phyloP scores from a whole-genome alignment of 2,113 vertebrate genomes.

The Marmota flaviventris region DNA sequence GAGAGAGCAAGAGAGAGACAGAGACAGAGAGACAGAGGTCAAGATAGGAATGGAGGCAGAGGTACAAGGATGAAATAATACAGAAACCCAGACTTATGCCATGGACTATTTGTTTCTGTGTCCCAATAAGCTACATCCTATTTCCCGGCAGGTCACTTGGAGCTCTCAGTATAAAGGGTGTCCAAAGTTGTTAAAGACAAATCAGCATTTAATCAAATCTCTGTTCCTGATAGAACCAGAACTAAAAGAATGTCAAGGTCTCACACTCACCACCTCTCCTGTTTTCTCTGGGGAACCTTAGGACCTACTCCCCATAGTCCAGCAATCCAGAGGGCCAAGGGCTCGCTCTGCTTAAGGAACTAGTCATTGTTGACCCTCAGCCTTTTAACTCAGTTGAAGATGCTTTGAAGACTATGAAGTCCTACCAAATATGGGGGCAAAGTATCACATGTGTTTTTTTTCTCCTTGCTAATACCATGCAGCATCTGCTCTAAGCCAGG shows the following conservation, averaged over 20 bases:
- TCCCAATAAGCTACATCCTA: neutral
- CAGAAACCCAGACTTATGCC: neutral
- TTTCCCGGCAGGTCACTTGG: neutral
- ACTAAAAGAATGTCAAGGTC: neutral
- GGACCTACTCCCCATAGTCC: neutral
- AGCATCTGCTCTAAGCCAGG: neutral
- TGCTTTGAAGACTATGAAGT: neutral
- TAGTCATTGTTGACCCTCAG: neutral
- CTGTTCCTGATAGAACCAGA: neutral
- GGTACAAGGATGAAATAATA: neutral
- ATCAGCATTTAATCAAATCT: conserved; percentile 19
- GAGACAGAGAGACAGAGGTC: neutral
- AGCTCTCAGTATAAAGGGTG: neutral
- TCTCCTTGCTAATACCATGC: neutral
- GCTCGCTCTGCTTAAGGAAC: neutral
- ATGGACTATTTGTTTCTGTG: neutral
- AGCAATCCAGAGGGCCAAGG: accelerated
- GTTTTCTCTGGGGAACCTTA: neutral
- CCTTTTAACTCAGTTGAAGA: neutral
- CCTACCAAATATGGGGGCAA: neutral
- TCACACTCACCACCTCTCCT: neutral
- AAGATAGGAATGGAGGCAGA: neutral
- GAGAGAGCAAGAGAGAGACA: neutral
- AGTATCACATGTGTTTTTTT: neutral
- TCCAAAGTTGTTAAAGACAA: conserved; percentile 14